Conservation (phyloP, 2,888 invertebrate genomes). For the Atethmia centrago region DNA sequence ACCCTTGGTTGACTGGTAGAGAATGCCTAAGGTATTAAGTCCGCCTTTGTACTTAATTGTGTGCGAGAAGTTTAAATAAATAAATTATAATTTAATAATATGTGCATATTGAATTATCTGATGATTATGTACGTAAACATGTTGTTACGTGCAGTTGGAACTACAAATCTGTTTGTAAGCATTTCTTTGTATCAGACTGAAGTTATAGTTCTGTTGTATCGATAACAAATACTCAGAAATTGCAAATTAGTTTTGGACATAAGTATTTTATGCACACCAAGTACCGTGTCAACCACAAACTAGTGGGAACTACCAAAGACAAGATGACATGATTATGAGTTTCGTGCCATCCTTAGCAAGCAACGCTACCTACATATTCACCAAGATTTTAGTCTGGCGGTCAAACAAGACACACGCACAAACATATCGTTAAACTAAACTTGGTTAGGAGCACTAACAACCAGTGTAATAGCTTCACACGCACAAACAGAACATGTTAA, state of each 20-base stretch:
- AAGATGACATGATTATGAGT: conserved; percentile 3
- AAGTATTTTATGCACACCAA: neutral
- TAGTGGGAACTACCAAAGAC: conserved; percentile 3
- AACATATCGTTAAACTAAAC: neutral
- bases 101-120: conserved; percentile 31
- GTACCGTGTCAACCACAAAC: neutral
- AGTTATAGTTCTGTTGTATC: conserved; percentile 19
- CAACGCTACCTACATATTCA: conserved; percentile 10
- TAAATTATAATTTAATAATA: neutral
- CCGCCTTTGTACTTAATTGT: no score
- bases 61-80: no score
- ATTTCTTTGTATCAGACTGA: conserved; percentile 36
- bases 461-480: conserved; percentile 1
- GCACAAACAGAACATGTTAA: conserved; percentile 26
- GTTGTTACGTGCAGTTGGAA: conserved; percentile 21
- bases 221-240: conserved; percentile 29
- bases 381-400: conserved; percentile 10
- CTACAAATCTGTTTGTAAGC: conserved; percentile 32
- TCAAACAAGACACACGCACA: conserved; percentile 22
- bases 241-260: conserved; percentile 6
- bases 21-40: no score
- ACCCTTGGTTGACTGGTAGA: no score
- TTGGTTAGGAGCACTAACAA: conserved; percentile 8
- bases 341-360: neutral
- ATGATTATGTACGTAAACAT: conserved; percentile 39